Percentiles rank a stretch among this genome's conserved stretches.
phyloP scores from a whole-genome alignment of 2,888 invertebrate genomes.

The Dasysyrphus albostriatus region DNA sequence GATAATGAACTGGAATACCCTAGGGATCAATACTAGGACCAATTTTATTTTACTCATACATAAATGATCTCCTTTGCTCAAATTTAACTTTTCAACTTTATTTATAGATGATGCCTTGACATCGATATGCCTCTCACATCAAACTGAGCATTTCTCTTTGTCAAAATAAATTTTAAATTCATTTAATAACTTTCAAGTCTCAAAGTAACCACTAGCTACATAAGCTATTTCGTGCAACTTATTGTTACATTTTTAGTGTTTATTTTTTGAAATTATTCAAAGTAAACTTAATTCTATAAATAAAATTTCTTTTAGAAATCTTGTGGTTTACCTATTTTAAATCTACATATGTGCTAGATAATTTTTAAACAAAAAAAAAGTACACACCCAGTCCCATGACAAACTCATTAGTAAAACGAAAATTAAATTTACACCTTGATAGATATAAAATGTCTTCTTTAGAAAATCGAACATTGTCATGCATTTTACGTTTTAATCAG shows the following conservation, averaged over 20 bases:
- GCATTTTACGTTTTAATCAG: constrained; percentile 31
- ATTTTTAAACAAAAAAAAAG: neutral
- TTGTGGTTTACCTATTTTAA: neutral
- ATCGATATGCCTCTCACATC: no score
- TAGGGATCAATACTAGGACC: no score
- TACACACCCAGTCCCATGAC: constrained; percentile 12
- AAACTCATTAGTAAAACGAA: constrained; percentile 6
- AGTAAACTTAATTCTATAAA: constrained; percentile 7
- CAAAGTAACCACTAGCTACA: neutral
- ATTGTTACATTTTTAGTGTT: neutral
- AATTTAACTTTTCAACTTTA: no score
- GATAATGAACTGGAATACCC: no score
- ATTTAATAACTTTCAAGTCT: no score
- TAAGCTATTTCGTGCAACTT: neutral
- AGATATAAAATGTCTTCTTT: neutral
- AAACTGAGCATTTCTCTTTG: no score
- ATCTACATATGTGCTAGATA: constrained; percentile 22
- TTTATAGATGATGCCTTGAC: no score
- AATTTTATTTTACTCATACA: no score
- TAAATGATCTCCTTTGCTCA: no score
- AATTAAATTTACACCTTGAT: constrained; percentile 31
- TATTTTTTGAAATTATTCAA: neutral
- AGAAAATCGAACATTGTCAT: constrained; percentile 3
- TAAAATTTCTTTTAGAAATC: neutral
- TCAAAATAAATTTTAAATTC: no score